phyloP scores from a whole-genome alignment of 2,888 invertebrate species.

The Piscicola geometra region DNA sequence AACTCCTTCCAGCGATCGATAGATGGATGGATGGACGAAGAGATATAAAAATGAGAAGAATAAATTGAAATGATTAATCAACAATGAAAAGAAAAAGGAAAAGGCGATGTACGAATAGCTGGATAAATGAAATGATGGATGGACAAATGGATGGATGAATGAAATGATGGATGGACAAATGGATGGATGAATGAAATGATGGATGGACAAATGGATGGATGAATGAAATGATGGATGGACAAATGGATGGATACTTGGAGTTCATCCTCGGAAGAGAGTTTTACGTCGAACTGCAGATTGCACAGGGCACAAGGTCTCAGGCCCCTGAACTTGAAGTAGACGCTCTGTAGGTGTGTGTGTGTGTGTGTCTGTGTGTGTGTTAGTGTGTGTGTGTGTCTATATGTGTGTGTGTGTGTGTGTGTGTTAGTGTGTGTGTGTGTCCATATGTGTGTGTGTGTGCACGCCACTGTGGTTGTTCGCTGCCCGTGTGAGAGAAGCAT shows the following conservation, averaged over 20 bases:
- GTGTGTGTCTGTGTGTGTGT: too few species aligned
- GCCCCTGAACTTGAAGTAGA: conserved; percentile 81
- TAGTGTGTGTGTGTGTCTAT: too few species aligned
- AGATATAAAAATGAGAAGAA: background rate
- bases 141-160: background rate
- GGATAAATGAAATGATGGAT: background rate
- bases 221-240: background rate
- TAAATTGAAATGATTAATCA: too few species aligned
- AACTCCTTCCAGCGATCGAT: background rate
- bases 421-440: too few species aligned
- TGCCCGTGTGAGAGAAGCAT: too few species aligned
- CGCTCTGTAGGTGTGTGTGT: conserved; percentile 60
- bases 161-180: background rate
- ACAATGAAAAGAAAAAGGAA: background rate
- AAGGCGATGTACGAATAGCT: background rate
- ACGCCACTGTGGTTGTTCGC: too few species aligned
- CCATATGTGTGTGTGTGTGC: too few species aligned
- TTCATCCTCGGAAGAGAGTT: conserved; percentile 78
- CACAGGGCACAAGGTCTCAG: conserved; percentile 82
- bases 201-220: too few species aligned
- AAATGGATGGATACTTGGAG: conserved; percentile 58
- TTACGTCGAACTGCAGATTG: conserved; percentile 74
- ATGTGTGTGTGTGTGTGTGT: too few species aligned
- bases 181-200: background rate
- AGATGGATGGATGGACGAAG: background rate